Conservation (phyloP, 1,140 invertebrate genomes). For the Apolygus lucorum region DNA sequence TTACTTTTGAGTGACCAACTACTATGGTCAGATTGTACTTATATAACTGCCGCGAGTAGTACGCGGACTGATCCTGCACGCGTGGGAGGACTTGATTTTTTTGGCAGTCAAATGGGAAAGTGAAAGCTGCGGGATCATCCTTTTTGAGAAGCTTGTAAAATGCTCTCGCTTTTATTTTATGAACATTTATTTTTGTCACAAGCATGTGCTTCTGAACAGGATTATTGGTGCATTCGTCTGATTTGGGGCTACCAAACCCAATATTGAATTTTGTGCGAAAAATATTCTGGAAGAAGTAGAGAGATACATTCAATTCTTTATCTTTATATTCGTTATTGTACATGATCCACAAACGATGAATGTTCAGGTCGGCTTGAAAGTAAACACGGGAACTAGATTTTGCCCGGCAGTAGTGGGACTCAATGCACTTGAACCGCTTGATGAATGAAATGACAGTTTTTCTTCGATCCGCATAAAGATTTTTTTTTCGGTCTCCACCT, state of each 20-base stretch:
- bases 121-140: slow-evolving; percentile 29
- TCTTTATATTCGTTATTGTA: not conserved
- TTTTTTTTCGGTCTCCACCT: not conserved
- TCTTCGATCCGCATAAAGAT: not conserved
- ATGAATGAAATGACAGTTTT: not conserved
- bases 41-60: slow-evolving; percentile 37
- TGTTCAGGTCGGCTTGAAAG: not conserved
- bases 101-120: slow-evolving; percentile 39
- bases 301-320: not conserved
- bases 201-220: slow-evolving; percentile 25
- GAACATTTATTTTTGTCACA: slow-evolving; percentile 10
- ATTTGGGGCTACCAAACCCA: slow-evolving; percentile 29
- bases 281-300: not conserved
- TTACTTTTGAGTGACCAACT: slow-evolving; percentile 33
- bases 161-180: slow-evolving; percentile 12
- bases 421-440: not conserved
- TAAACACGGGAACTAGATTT: not conserved
- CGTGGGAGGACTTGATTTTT: slow-evolving; percentile 37
- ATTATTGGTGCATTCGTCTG: slow-evolving; percentile 32
- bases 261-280: slow-evolving; percentile 23
- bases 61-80: slow-evolving; percentile 35
- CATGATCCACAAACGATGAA: slow-evolving; percentile 4
- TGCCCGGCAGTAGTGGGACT: slow-evolving; percentile 3
- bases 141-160: slow-evolving; percentile 28
- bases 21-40: slow-evolving; percentile 38